These are phyloP conservation scores for Hoplostethus atlanticus DNA, from an alignment of 2,797 vertebrate species.

Conservation along the genomic window DNA sequence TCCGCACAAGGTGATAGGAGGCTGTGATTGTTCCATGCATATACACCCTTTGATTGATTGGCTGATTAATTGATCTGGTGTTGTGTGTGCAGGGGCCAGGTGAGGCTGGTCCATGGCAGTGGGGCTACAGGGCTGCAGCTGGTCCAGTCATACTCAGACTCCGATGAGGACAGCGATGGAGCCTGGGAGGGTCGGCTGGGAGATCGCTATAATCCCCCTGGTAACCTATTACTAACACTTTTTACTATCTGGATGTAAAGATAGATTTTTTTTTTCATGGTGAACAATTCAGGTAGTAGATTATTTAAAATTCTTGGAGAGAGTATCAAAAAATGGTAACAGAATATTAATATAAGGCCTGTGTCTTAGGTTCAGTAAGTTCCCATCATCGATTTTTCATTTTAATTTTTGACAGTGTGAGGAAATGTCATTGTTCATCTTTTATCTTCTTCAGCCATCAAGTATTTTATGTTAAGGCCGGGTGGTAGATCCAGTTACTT, in stretches of 20 bases:
- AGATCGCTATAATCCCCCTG: constrained; percentile 92
- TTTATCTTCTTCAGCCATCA: not conserved
- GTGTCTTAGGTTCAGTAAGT: no score
- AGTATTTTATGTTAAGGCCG: not conserved
- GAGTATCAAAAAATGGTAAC: no score
- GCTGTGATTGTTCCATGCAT: no score
- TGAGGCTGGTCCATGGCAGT: constrained; percentile 92
- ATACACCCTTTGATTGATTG: not conserved
- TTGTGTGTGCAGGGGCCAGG: constrained; percentile 88
- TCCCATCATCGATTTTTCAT: no score
- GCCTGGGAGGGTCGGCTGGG: constrained; percentile 93
- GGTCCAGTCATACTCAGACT: constrained; percentile 93
- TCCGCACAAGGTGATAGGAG: no score
- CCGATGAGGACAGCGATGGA: constrained; percentile 93
- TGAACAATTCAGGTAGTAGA: no score
- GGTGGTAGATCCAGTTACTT: not conserved
- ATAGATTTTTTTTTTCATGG: not conserved
- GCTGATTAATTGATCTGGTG: not conserved
- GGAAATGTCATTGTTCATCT: no score
- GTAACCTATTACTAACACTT: constrained; percentile 72
- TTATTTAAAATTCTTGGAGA: no score
- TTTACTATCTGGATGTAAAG: not conserved
- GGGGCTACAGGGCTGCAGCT: constrained; percentile 91
- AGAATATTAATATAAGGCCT: no score
- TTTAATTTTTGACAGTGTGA: no score